Base-by-base conservation (phyloP, 2,888 invertebrate genomes). In the Netelia virgata region DNA sequence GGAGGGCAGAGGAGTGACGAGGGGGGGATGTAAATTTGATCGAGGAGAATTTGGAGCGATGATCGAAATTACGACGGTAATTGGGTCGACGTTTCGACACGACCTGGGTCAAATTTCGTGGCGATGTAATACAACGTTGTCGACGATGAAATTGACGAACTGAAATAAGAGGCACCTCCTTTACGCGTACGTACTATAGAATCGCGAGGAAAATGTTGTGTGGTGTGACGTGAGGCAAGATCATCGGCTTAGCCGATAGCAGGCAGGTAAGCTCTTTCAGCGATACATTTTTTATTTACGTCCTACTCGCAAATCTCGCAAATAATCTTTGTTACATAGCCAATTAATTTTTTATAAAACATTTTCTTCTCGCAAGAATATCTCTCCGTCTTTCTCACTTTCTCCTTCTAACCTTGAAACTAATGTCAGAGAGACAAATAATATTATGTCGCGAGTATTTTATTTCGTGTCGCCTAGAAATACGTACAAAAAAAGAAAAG, bases 181-280 rank as follows among this genome's bases (percentile, higher is more conserved):
- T 57, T 68, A 18, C 10, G 10, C 18, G n/a, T 53, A 57, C 18
- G 3, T 16, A 36, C 14, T 23, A 53, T 23, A 47, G 47, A 80
- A 50, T 73, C 68, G 57, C 28, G 28, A 61, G 23, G 76, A 73
- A 3, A n/a, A 81, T 69, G 57, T n/a, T 11, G 14, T 18, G 28
- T 84, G 84, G 73, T 84, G 70, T 84, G 78, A 84, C 82, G 68
- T 11, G 64, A 59, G 77, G 57, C 28, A 76, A 47, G 61, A 84
- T 73, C 69, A 14, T 63, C 72, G 82, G 74, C 77, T 69, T 43
- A 47, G 77, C 78, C 84, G 84, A 55, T 75, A 66, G 55, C 74
- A 16, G 61, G 20, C 63, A 84, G 78, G 84, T 84, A 43, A 84
- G 82, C 28, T 50, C 43, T 43, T 28, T 16, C 55, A 16, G 16